Conservation (phyloP, 35 echinoderm and acorn worm genomes). For the Chiridota heheva region DNA sequence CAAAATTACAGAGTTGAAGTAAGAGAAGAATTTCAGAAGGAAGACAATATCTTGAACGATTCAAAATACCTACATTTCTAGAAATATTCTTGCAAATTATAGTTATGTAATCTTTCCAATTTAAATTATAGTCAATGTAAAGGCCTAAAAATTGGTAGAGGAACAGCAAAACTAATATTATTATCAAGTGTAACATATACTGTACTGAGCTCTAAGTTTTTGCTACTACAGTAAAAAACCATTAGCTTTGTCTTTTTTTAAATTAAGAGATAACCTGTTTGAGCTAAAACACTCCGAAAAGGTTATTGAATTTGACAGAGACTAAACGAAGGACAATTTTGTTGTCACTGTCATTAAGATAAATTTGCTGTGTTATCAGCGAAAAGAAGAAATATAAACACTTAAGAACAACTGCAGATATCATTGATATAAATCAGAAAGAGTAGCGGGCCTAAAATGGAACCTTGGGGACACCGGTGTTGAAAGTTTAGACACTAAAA, state of each 20-base stretch:
- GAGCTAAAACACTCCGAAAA: background rate
- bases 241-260: background rate
- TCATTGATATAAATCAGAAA: slow-evolving; percentile 1
- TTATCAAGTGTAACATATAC: background rate
- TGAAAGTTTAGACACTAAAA: background rate
- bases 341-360: background rate
- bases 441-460: slow-evolving; percentile 8
- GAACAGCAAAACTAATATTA: background rate
- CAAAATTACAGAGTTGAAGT: background rate
- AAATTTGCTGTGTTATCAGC: slow-evolving; percentile 23
- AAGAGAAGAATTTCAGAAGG: background rate
- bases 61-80: background rate
- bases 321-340: background rate
- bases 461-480: slow-evolving; percentile 5
- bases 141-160: background rate
- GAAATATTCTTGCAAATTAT: background rate
- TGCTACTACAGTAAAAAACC: background rate
- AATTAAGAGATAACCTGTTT: slow-evolving; percentile 15
- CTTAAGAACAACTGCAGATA: background rate
- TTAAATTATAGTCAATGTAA: background rate
- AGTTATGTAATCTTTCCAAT: slow-evolving; percentile 11
- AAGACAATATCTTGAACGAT: slow-evolving; percentile 11
- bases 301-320: slow-evolving; percentile 2
- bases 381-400: slow-evolving; percentile 17
- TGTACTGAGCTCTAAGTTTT: background rate